phyloP scores from a whole-genome alignment of 2,888 invertebrate species.

The Athalia cordata region DNA sequence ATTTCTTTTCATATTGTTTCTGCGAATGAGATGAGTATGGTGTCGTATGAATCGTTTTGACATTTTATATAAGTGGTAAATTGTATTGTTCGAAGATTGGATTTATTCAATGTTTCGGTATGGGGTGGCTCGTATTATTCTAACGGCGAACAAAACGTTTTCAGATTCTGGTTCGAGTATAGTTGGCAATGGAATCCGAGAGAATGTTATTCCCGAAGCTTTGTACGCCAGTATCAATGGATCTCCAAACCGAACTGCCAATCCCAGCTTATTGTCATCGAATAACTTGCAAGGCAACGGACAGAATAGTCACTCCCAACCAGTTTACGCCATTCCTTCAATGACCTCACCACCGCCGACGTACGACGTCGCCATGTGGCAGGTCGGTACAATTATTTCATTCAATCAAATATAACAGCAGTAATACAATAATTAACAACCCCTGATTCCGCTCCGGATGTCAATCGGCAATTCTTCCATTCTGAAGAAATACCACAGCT shows the following conservation, averaged over 20 bases:
- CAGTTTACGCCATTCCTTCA: constrained; percentile 67
- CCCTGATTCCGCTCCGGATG: too few species aligned
- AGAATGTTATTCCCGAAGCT: constrained; percentile 65
- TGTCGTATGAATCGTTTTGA: too few species aligned
- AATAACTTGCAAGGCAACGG: constrained; percentile 49
- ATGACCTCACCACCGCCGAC: constrained; percentile 72
- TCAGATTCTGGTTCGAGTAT: constrained; percentile 68
- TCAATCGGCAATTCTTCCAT: too few species aligned
- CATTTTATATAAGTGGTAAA: too few species aligned
- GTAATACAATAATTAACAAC: neutral
- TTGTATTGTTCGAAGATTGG: too few species aligned
- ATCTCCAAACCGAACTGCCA: constrained; percentile 52
- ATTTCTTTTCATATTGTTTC: too few species aligned
- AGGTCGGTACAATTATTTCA: constrained; percentile 58
- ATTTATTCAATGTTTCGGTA: too few species aligned
- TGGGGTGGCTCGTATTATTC: neutral
- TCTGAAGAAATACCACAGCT: too few species aligned
- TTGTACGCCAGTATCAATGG: constrained; percentile 67
- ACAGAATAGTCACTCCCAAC: constrained; percentile 58
- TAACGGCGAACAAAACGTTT: neutral
- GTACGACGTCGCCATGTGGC: constrained; percentile 70
- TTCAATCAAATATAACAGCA: neutral
- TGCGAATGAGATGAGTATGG: too few species aligned
- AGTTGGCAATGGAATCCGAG: constrained; percentile 60
- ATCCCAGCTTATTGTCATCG: constrained; percentile 40